These are phyloP conservation scores for Metridium senile DNA, from an alignment of 92 coral and sea anemone genomes.

Conservation along the genomic window DNA sequence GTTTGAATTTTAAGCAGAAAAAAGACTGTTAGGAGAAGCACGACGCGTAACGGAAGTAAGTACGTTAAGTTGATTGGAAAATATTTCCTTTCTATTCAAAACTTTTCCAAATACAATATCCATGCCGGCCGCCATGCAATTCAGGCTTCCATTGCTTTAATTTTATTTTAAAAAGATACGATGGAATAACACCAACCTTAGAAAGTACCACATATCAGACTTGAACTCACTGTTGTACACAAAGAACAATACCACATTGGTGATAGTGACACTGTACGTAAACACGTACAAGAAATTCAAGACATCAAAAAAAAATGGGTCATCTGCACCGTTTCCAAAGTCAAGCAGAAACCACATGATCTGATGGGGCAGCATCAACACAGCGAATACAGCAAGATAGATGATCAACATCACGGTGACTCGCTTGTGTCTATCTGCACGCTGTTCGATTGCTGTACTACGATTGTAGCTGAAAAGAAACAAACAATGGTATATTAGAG, in stretches of 20 bases:
- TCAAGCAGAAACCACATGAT: constrained; percentile 72
- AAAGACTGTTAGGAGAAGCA: too few species aligned
- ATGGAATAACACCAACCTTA: too few species aligned
- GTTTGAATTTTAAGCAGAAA: too few species aligned
- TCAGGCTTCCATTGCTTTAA: too few species aligned
- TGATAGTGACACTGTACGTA: constrained; percentile 75
- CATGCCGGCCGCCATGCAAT: too few species aligned
- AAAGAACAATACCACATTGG: constrained; percentile 80
- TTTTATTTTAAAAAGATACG: too few species aligned
- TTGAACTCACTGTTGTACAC: constrained; percentile 69
- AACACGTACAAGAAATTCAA: constrained; percentile 57
- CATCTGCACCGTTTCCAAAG: constrained; percentile 44
- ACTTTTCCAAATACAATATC: too few species aligned
- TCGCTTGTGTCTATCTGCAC: constrained; percentile 66
- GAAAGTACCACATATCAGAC: constrained; percentile 53
- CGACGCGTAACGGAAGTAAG: too few species aligned
- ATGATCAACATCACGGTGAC: constrained; percentile 62
- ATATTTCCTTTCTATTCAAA: too few species aligned
- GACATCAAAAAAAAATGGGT: constrained; percentile 50
- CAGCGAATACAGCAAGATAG: constrained; percentile 52
- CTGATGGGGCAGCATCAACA: constrained; percentile 68
- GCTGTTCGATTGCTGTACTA: constrained; percentile 46
- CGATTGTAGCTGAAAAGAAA: constrained; percentile 39
- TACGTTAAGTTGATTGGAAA: too few species aligned
- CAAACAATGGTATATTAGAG: too few species aligned